phyloP scores from a whole-genome alignment of 2,113 vertebrate species.

The Poeciliopsis prolifica region DNA sequence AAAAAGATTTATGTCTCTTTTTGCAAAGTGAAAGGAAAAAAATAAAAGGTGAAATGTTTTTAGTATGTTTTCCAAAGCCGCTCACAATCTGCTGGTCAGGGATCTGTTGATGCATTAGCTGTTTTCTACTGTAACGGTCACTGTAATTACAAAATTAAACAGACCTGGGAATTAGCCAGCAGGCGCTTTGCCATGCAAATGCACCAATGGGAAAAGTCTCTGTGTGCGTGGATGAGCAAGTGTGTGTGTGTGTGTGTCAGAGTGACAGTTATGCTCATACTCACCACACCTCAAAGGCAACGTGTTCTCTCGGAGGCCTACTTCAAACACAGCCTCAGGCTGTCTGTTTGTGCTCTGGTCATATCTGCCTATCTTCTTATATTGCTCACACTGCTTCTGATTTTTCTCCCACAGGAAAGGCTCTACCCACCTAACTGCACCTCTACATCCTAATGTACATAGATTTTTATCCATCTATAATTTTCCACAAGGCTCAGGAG shows the following conservation, averaged over 20 bases:
- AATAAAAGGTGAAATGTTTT: background rate
- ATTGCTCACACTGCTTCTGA: slow-evolving; percentile 46
- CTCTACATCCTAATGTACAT: slow-evolving; percentile 59
- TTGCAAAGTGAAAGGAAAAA: slow-evolving; percentile 24
- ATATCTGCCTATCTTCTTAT: slow-evolving; percentile 53
- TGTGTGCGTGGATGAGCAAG: background rate
- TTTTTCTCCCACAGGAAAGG: slow-evolving; percentile 60
- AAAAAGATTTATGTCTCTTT: slow-evolving; percentile 51
- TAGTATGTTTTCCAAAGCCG: slow-evolving; percentile 16
- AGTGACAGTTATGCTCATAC: slow-evolving; percentile 66
- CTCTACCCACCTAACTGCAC: slow-evolving; percentile 46
- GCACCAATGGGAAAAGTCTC: slow-evolving; percentile 55
- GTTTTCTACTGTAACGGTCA: slow-evolving; percentile 27
- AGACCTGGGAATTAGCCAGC: slow-evolving; percentile 66
- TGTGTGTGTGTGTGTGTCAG: slow-evolving; percentile 21
- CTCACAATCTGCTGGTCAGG: background rate
- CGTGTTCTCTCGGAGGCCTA: slow-evolving; percentile 56
- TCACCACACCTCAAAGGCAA: slow-evolving; percentile 64
- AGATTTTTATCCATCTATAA: slow-evolving; percentile 57
- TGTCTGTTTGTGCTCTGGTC: slow-evolving; percentile 59
- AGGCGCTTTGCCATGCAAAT: slow-evolving; percentile 67
- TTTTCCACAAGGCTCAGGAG: slow-evolving; percentile 58
- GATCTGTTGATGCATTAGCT: slow-evolving; percentile 21
- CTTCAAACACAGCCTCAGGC: slow-evolving; percentile 66
- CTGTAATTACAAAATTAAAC: slow-evolving; percentile 36